Base-by-base conservation (phyloP, 2,888 invertebrate species). In the Dryomyza anilis region DNA sequence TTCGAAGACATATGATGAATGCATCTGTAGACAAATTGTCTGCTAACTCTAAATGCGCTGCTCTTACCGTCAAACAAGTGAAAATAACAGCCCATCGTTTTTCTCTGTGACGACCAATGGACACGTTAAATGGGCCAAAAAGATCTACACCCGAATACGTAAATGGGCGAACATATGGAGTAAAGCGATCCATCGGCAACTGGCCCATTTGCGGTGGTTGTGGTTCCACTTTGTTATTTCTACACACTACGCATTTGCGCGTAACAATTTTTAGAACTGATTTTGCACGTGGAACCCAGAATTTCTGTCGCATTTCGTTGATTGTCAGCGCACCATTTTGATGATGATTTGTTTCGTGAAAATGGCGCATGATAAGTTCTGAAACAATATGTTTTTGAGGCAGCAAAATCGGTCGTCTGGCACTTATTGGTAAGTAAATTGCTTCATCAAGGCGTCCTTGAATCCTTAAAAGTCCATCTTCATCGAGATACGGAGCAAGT, bases 41-140 rank as follows among this genome's bases (percentile, higher is more conserved):
- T 4, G 63, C 65, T 1, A 69, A 27, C 29, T 67, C 63, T 10
- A 65, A 29, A 21, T 69, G 67, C 0, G 33, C 60, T 46, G 65
- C 63, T 30, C 65, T 19, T 1, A 56, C 19, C 1, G 68, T 58
- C 0, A 64, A 7, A n/a, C 64, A 68, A 1, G 66, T 67, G 21
- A 65, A 67, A 1, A 67, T 50, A 2, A 53, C 66, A 5, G 10
- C 58, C 63, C 66, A 68, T 25, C 68, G 36, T 16, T 68, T 68
- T 19, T 68, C 66, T 29, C 61, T 8, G 2, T 63, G 64, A 7
- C 66, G 56, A 7, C 65, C 65, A 25, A 68, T 60, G 1, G 68
- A 12, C 3, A 68, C 62, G 2, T 58, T 10, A 12, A 63, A 23
- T 12, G 12, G 60, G 52, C 16, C 65, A 52, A 4, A 55, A 36